Evolutionary conservation across 2,797 vertebrate species (phyloP).

Genomic region (Sebastes dallii): DNA sequence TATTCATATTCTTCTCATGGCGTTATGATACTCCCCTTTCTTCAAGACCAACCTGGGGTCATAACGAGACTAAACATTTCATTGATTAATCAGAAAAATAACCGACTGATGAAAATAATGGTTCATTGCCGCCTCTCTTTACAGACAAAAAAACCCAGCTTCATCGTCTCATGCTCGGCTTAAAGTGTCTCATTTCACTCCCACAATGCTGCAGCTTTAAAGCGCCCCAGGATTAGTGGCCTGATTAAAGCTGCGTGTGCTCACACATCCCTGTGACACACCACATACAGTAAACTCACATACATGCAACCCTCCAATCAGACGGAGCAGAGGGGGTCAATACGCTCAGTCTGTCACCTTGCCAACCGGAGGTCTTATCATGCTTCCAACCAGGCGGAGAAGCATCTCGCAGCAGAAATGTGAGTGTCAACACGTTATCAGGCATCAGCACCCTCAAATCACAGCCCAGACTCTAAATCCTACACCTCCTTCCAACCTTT

Average conservation of each 20-base stretch:
- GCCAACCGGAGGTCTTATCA: constrained; percentile 59
- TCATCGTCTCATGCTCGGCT: constrained; percentile 31
- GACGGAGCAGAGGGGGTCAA: constrained; percentile 48
- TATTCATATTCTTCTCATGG: neutral
- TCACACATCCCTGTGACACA: constrained; percentile 43
- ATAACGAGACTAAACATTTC: neutral
- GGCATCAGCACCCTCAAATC: constrained; percentile 34
- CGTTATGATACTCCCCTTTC: neutral
- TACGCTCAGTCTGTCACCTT: constrained; percentile 64
- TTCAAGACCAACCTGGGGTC: neutral
- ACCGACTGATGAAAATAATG: neutral
- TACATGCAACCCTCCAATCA: constrained; percentile 38
- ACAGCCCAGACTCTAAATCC: constrained; percentile 16
- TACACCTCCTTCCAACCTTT: neutral
- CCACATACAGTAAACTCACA: constrained; percentile 31
- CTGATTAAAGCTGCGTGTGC: constrained; percentile 63
- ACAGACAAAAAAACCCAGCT: neutral
- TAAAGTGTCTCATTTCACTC: constrained; percentile 57
- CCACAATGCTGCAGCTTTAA: constrained; percentile 47
- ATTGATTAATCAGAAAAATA: neutral
- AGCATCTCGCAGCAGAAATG: constrained; percentile 32
- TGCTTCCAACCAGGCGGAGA: constrained; percentile 31
- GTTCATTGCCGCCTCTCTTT: neutral
- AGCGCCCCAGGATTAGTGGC: constrained; percentile 58
- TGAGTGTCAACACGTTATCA: constrained; percentile 63